Evolutionary conservation across 1,140 invertebrate species (phyloP), one percentile per base, ranked within the genome.

Genomic region (Lepidurus arcticus): DNA sequence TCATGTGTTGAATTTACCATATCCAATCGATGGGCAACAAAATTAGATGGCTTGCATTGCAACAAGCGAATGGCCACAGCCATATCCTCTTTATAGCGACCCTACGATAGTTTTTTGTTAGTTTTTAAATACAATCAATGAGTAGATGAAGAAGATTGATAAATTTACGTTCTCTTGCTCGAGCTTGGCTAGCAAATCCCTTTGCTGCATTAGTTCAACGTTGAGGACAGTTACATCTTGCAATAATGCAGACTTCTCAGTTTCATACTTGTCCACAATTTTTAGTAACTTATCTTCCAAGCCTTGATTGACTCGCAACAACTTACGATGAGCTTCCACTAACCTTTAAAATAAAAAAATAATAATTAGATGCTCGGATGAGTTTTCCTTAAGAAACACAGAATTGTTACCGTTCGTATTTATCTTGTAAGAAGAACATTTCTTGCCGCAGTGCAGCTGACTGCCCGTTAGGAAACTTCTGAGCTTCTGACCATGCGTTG

Each of bases 231-330:
- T 91, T 82, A 97, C 90, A 85, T 98, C 94, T 85, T 91, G 91
- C 9, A 94, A 94, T 79, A 98, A 87, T 81, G 90, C 89, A 82
- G 89, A 91, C 85, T 97, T 96, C 84, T 98, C 95, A 79, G 91
- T 92, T 85, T 97, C 94, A 88, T 93, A 95, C 83, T 94, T 91
- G 85, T 97, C 94, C 21, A 97, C 96, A 83, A 98, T 90, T 86
- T 92, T 93, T 74, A 98, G 87, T 75, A 98, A 86, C 84, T 98
- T 98, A 84, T 98, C 96, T 86, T 98, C 96, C 80, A 98, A 88
- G 82, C 92, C 93, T 87, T 98, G 95, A 86, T 98, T 98, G 42
- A 98, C 91, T 86, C 94, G 96, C 85, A 98, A 95, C 47, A 98
- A 90, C 82, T 94, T 91, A 84, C 95, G 95, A 83, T 98, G 94